Base-by-base conservation (phyloP, 2,888 invertebrate genomes). In the Phengaris arion region DNA sequence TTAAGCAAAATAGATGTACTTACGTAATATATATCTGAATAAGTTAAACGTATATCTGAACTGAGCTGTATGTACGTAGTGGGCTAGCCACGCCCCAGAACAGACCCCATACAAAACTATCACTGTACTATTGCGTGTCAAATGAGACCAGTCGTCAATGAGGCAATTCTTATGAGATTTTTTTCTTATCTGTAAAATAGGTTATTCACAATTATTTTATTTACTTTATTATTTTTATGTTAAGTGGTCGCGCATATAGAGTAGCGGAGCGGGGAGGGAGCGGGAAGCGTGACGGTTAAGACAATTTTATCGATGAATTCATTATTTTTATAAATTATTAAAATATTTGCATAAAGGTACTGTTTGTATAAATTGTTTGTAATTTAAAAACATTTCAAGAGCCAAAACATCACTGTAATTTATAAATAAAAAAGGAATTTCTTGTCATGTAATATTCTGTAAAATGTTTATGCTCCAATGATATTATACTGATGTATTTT, bases 131-230 rank as follows among this genome's bases (percentile, higher is more conserved):
- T 64, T 64, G 35, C 1, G 8, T 12, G 22, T 35, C 68, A 74
- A 74, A 54, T 68, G 54, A 52, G 52, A 75, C 75, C 75, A 69
- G 72, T 75, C 75, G 73, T 75, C 74, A 52, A 72, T 78, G 52
- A 68, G 76, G 77, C 76, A 76, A 77, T 76, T 75, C 77, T 75
- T 77, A 80, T 81, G 83, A 82, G 81, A 82, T 82, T 82, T 81
- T 81, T 80, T 79, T 82, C 81, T 80, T 80, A 78, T 80, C 87
- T 72, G 70, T 70, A 70, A 48, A 70, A 72, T 80, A 82, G 78
- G 77, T 73, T 80, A 84, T 83, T 82, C 83, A 82, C 85, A 85
- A 82, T 83, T 88, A 82, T 83, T 88, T 87, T 86, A 86, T 85
- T 86, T 84, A 82, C 85, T 83, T 85, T 82, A 84, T 86, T 85